phyloP scores from a whole-genome alignment of 2,797 vertebrate genomes.

The Hydrophis major region DNA sequence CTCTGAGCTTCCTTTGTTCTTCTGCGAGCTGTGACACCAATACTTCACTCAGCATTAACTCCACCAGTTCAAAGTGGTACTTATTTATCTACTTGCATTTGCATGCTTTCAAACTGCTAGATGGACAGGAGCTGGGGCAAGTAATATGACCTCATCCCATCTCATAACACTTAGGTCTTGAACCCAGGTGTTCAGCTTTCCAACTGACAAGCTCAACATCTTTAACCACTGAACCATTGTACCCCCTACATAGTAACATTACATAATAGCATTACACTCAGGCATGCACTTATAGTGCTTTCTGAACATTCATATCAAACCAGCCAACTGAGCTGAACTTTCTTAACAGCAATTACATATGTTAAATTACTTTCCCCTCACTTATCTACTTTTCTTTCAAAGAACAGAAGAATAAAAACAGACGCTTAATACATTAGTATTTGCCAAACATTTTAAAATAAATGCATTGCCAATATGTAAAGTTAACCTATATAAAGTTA shows the following conservation, averaged over 20 bases:
- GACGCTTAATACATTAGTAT: not conserved
- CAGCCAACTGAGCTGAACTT: not conserved
- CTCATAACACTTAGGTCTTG: not conserved
- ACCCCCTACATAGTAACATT: not conserved
- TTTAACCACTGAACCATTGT: not conserved
- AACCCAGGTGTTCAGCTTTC: not conserved
- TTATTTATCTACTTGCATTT: not conserved
- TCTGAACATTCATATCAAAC: not conserved
- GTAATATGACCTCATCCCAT: not conserved
- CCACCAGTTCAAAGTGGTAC: not conserved
- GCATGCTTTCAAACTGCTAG: not conserved
- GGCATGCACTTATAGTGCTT: not conserved
- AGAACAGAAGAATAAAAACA: not conserved
- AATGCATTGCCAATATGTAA: not conserved
- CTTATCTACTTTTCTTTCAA: not conserved
- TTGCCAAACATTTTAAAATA: not conserved
- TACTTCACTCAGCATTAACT: too few species aligned
- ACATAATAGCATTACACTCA: not conserved
- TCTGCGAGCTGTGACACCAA: too few species aligned
- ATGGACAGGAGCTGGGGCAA: not conserved
- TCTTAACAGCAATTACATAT: not conserved
- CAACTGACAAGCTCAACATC: not conserved
- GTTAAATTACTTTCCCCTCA: not conserved
- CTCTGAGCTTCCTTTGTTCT: too few species aligned
- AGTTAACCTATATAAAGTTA: not conserved